These are phyloP conservation scores for Eidolon dupreanum DNA, from an alignment of 2,797 vertebrate species.

Conservation along the genomic window DNA sequence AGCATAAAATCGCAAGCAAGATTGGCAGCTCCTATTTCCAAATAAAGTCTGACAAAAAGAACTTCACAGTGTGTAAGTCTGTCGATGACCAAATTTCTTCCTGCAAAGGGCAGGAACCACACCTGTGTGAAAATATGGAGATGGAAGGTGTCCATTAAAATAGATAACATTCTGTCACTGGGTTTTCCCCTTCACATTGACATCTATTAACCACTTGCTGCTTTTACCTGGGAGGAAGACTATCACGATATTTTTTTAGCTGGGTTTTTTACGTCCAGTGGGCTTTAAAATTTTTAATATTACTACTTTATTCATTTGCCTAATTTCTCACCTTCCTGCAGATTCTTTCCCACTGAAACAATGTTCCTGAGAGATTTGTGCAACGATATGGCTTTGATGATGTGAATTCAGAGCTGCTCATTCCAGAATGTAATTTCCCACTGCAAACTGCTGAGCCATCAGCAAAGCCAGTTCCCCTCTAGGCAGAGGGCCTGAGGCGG, in stretches of 20 bases:
- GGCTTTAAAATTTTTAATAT: neutral
- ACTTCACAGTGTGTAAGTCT: neutral
- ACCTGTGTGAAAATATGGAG: neutral
- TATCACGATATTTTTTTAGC: neutral
- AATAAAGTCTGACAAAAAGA: slow-evolving; percentile 1
- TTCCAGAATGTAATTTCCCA: neutral
- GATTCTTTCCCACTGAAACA: neutral
- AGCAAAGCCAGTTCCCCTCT: neutral
- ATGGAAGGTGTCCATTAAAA: neutral
- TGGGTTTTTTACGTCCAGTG: neutral
- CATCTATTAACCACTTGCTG: neutral
- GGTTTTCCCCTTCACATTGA: neutral
- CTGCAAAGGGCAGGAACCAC: neutral
- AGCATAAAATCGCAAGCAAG: slow-evolving; percentile 20
- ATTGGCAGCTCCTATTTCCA: slow-evolving; percentile 27
- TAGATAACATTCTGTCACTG: neutral
- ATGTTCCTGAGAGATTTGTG: neutral
- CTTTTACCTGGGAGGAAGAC: neutral
- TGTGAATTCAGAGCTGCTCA: neutral
- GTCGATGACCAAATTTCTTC: neutral
- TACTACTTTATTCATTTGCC: neutral
- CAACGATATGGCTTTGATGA: neutral
- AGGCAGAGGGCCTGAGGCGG: neutral
- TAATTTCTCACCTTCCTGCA: neutral
- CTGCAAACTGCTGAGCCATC: neutral